Percentiles rank a stretch among this genome's conserved stretches.
phyloP scores from a whole-genome alignment of 1,140 invertebrate species.

The Eumeta japonica region DNA sequence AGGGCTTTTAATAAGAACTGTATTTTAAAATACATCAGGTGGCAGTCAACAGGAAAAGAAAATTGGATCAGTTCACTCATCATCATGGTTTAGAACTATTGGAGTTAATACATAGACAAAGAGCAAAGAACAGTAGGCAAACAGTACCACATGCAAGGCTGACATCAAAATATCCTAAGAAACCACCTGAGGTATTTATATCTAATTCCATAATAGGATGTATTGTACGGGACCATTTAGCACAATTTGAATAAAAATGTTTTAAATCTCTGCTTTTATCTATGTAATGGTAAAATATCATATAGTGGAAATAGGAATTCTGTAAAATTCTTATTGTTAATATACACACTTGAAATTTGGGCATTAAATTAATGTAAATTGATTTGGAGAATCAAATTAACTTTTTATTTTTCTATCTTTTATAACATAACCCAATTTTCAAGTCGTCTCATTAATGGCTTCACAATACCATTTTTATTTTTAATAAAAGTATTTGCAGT shows the following conservation, averaged over 20 bases:
- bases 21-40: constrained; percentile 47
- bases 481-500: too few species aligned
- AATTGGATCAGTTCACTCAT: constrained; percentile 81
- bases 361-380: too few species aligned
- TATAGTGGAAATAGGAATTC: neutral
- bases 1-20: too few species aligned
- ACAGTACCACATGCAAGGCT: constrained; percentile 42
- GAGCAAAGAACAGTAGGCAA: constrained; percentile 46
- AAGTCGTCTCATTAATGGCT: too few species aligned
- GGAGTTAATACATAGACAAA: constrained; percentile 50
- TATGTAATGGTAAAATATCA: neutral
- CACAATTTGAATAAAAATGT: neutral
- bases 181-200: constrained; percentile 57
- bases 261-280: neutral
- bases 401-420: too few species aligned
- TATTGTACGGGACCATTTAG: constrained; percentile 7
- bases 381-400: too few species aligned
- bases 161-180: constrained; percentile 53
- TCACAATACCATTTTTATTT: too few species aligned
- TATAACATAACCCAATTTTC: too few species aligned
- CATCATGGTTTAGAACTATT: constrained; percentile 71
- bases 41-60: constrained; percentile 81
- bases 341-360: too few species aligned
- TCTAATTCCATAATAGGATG: constrained; percentile 3
- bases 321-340: neutral